phyloP scores from a whole-genome alignment of 2,888 invertebrate genomes.

The Dynastes hyllus region DNA sequence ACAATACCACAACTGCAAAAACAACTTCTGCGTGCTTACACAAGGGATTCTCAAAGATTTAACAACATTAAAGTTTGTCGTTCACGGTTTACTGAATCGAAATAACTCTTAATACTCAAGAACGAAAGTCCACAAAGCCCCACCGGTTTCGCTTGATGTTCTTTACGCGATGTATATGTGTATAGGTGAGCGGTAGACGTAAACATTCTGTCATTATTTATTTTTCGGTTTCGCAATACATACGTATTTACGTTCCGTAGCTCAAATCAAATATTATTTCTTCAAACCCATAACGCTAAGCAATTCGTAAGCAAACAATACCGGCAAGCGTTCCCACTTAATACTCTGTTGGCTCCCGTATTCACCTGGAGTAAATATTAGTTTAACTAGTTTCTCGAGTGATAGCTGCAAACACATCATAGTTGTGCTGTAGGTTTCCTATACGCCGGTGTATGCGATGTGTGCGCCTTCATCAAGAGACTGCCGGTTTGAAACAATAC shows the following conservation, averaged over 20 bases:
- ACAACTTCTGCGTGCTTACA: neutral
- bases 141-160: neutral
- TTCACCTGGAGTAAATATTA: no score
- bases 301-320: slow-evolving; percentile 28
- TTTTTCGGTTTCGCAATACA: slow-evolving; percentile 3
- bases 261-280: slow-evolving; percentile 36
- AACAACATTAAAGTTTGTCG: slow-evolving; percentile 10
- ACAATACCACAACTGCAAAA: neutral
- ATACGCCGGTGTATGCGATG: no score
- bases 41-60: slow-evolving; percentile 13
- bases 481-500: no score
- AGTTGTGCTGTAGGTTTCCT: no score
- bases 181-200: neutral
- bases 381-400: no score
- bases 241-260: slow-evolving; percentile 1
- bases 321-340: neutral
- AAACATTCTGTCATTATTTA: neutral
- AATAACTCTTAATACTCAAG: neutral
- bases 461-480: no score
- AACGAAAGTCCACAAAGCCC: neutral
- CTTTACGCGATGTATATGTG: neutral
- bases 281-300: slow-evolving; percentile 25
- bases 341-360: no score
- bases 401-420: no score
- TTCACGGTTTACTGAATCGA: slow-evolving; percentile 11